Percentiles rank a stretch among this genome's conserved stretches.
Evolutionary conservation across 2,888 invertebrate species (phyloP).

Genomic region (Aleiodes testaceus): DNA sequence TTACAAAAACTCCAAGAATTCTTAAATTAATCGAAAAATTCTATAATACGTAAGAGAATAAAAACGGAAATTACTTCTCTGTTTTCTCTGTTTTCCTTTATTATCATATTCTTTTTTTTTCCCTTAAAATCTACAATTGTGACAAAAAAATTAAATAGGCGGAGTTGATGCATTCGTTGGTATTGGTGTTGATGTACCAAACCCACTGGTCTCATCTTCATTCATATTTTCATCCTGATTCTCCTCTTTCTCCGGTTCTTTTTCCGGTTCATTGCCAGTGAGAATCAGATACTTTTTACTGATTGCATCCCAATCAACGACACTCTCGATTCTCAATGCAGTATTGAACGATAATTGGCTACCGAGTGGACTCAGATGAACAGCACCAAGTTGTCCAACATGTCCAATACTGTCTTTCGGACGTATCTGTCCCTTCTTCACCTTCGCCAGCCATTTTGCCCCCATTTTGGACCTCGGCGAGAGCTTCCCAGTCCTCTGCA

Average conservation of each 20-base stretch:
- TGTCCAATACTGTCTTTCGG: constrained; percentile 78
- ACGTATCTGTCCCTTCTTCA: constrained; percentile 74
- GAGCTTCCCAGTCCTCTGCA: constrained; percentile 71
- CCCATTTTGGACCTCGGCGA: constrained; percentile 75
- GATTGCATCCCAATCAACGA: constrained; percentile 93
- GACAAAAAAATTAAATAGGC: constrained; percentile 56
- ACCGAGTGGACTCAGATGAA: constrained; percentile 88
- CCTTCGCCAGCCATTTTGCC: constrained; percentile 74
- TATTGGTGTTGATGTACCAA: constrained; percentile 62
- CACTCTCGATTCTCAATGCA: constrained; percentile 88
- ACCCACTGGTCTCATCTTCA: constrained; percentile 63
- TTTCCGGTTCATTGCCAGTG: constrained; percentile 78
- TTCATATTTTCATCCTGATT: constrained; percentile 63
- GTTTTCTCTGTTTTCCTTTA: constrained; percentile 13
- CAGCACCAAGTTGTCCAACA: constrained; percentile 77
- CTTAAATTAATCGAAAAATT: too few species aligned
- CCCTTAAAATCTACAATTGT: constrained; percentile 14
- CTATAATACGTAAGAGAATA: too few species aligned
- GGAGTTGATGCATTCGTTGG: constrained; percentile 62
- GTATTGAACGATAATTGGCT: constrained; percentile 89
- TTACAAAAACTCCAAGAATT: constrained; percentile 30
- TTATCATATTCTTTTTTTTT: constrained; percentile 1
- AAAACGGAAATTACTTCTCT: constrained; percentile 4
- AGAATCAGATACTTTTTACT: constrained; percentile 92
- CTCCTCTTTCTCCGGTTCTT: constrained; percentile 65